Conservation (phyloP, 2,113 vertebrate species). For the Cervus canadensis region DNA sequence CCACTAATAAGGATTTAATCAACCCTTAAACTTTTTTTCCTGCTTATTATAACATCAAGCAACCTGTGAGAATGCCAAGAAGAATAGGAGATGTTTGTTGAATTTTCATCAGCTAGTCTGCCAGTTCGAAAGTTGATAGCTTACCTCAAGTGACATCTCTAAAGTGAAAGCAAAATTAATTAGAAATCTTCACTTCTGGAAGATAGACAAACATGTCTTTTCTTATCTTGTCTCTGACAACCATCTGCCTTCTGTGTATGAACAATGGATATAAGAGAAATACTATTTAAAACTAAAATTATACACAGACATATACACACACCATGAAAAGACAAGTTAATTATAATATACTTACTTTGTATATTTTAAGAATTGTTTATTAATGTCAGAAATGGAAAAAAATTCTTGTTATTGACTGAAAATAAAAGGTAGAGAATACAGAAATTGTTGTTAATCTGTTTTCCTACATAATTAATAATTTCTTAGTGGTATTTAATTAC, state of each 20-base stretch:
- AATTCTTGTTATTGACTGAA: not conserved
- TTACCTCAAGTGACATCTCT: constrained; percentile 47
- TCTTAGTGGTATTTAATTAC: not conserved
- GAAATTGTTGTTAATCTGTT: not conserved
- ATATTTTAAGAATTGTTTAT: constrained; percentile 30
- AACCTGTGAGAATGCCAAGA: constrained; percentile 37
- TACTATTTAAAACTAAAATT: constrained; percentile 42
- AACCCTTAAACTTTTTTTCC: constrained; percentile 18
- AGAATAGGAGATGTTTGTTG: constrained; percentile 22
- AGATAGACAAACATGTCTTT: constrained; percentile 40
- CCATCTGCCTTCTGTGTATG: constrained; percentile 42
- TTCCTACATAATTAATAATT: not conserved
- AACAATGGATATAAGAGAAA: constrained; percentile 27
- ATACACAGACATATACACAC: not conserved
- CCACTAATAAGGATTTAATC: constrained; percentile 47
- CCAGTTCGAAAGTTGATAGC: constrained; percentile 39
- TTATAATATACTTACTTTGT: constrained; percentile 29
- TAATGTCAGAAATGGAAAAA: constrained; percentile 26
- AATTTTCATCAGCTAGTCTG: constrained; percentile 52
- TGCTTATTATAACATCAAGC: constrained; percentile 41
- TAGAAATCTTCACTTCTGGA: constrained; percentile 51
- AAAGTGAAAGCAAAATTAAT: constrained; percentile 65
- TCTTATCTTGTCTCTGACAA: constrained; percentile 58
- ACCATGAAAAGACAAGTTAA: constrained; percentile 10
- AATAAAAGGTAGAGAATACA: not conserved